Evolutionary conservation across 2,113 vertebrate species (phyloP), one percentile per base, ranked within the genome.

Genomic region (Oxyruncus cristatus): DNA sequence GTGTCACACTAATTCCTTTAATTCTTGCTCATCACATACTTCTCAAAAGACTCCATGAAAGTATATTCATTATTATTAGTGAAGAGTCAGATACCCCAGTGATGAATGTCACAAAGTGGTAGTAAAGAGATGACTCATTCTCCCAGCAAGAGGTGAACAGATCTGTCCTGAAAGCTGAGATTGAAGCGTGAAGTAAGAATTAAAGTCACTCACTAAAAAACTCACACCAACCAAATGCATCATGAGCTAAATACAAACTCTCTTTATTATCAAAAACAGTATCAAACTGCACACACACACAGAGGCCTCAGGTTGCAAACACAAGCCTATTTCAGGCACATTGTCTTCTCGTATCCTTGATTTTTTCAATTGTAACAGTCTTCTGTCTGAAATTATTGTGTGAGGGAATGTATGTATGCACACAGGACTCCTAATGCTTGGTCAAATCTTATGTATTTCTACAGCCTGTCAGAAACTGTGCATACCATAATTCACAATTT

Each of bases 291-390:
- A 18, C 26, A 18, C 23, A 18, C 23, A 18, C n/a, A 32, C 47
- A 61, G 66, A 39, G 52, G 19, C 42, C 44, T 71, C 56, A 35
- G 18, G 12, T 13, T 78, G 56, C 39, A 88, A 46, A 27, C 44
- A 39, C 15, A 17, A 59, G 8, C 50, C 73, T 59, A 32, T 28
- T 42, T 76, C 21, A 33, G n/a, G 26, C 17, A 26, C 13, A 14
- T 39, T 0, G 0, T 32, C 5, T 11, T 35, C 46, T 24, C 1
- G 7, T 63, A 9, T 37, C 17, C 35, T 22, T 4, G 5, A n/a
- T 26, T 72, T 88, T 70, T 52, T 68, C 59, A 55, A 0, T 73
- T 13, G 71, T 55, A 52, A 6, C 23, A 30, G 49, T 24, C 37
- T 50, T 77, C 28, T 79, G 11, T 62, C 55, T 77, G 46, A 53